A percentile compares a stretch with the other conserved stretches of the same genome.
Conservation (phyloP, 2,113 vertebrate species). For the Lontra canadensis region DNA sequence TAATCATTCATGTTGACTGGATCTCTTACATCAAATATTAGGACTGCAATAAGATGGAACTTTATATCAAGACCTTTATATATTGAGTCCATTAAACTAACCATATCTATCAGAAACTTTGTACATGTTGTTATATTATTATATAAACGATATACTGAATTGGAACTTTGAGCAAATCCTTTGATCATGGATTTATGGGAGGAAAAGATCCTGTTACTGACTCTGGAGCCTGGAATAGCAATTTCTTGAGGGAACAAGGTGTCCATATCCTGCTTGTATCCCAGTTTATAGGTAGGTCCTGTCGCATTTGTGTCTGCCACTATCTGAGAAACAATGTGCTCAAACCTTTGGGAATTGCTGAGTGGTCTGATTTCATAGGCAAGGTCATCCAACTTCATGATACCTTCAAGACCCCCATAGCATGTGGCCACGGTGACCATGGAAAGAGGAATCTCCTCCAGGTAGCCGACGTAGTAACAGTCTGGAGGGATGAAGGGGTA, state of each 20-base stretch:
- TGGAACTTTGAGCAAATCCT: neutral
- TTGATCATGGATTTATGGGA: fast-evolving
- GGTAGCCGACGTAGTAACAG: constrained; percentile 79
- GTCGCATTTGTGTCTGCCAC: fast-evolving
- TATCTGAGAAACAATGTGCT: constrained; percentile 75
- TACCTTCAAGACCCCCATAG: constrained; percentile 56
- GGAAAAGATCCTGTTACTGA: neutral
- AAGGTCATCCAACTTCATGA: constrained; percentile 72
- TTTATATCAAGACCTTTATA: fast-evolving
- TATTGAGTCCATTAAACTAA: constrained; percentile 45
- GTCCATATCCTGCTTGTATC: neutral
- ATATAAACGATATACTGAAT: neutral
- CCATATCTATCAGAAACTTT: neutral
- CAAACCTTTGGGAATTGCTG: constrained; percentile 40
- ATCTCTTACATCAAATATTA: neutral
- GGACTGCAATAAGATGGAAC: neutral
- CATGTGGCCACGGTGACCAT: constrained; percentile 75
- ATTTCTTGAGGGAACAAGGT: neutral
- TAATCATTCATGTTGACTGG: fast-evolving
- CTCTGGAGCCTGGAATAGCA: fast-evolving
- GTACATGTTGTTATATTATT: neutral
- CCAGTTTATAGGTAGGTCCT: neutral
- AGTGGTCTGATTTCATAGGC: constrained; percentile 80
- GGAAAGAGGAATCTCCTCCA: constrained; percentile 76
- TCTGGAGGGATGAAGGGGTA: constrained; percentile 65